Percentiles rank a stretch among this genome's conserved stretches.
Conservation (phyloP, 2,888 invertebrate genomes). For the Furcula furcula region DNA sequence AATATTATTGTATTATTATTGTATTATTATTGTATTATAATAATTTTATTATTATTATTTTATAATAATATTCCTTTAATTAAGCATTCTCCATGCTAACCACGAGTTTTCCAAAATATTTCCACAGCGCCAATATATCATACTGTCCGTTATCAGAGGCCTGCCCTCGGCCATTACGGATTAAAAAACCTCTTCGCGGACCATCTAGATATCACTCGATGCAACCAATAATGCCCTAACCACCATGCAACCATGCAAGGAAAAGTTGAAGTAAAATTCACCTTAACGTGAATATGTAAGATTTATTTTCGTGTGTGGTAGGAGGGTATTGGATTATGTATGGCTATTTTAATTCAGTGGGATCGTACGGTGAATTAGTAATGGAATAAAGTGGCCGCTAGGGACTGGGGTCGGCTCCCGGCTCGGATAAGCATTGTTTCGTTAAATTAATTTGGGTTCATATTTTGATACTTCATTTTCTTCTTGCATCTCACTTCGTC, state of each 20-base stretch:
- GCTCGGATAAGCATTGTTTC: constrained; percentile 35
- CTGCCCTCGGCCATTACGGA: constrained; percentile 59
- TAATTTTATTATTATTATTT: too few species aligned
- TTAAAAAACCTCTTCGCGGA: constrained; percentile 70
- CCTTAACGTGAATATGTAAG: constrained; percentile 2
- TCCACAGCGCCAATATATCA: constrained; percentile 53
- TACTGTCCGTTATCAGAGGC: constrained; percentile 59
- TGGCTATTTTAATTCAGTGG: constrained; percentile 58
- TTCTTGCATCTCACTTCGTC: constrained; percentile 12
- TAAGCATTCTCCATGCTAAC: constrained; percentile 27
- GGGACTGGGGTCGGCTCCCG: constrained; percentile 52
- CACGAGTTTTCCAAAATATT: constrained; percentile 39
- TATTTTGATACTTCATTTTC: constrained; percentile 19
- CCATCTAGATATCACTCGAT: constrained; percentile 54
- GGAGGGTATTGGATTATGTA: constrained; percentile 19
- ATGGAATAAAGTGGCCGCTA: constrained; percentile 64
- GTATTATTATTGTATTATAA: too few species aligned
- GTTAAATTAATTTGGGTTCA: constrained; percentile 39
- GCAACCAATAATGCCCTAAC: constrained; percentile 9
- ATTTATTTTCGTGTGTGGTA: constrained; percentile 16
- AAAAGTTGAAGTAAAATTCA: constrained; percentile 3
- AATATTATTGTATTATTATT: too few species aligned
- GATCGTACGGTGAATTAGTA: constrained; percentile 66
- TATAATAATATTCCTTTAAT: too few species aligned
- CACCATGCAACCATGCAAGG: constrained; percentile 8